Evolutionary conservation across 2,888 invertebrate genomes (phyloP), one percentile per base, ranked within the genome.

Genomic region (Stenodema calcarata): DNA sequence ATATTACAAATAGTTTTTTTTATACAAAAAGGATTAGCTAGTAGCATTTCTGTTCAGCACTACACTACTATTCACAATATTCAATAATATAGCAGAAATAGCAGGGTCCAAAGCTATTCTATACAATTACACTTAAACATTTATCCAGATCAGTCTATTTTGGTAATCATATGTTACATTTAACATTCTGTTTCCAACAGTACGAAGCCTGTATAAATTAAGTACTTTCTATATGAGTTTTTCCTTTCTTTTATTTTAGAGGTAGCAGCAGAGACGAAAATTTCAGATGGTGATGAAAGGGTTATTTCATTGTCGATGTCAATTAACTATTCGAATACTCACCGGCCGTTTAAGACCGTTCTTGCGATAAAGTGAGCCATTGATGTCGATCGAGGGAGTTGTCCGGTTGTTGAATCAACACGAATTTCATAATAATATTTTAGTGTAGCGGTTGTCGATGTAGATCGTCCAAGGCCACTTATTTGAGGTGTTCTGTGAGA

Each of bases 101-200:
- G 86, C 78, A 69, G 84, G 47, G 75, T 73, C 78, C 44, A 78
- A 41, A 42, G 28, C 84, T 84, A 83, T 27, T 54, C 78, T 78
- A 86, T 41, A 79, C 44, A 84, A 73, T 27, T 73, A 84, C 86
- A 86, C 78, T 86, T 79, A 78, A 12, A 79, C 47, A 86, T 81
- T 44, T 86, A 86, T 86, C 79, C 88, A 88, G 88, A 88, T 88
- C 88, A 88, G 88, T 88, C 88, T 88, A 88, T 88, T 87, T 88
- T 88, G 88, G 88, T 88, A 88, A 88, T 86, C 88, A 87, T 88
- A 87, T 88, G 88, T 88, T 88, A 84, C 82, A 87, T 50, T 44
- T 81, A 41, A 80, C 80, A 54, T 80, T 30, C 47, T 80, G 80
- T 80, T 50, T 80, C 79, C 50, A 80, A 80, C 80, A 80, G 80